Percentiles rank a stretch among this genome's conserved stretches.
Conservation (phyloP, 2,113 vertebrate genomes). For the Microtus richardsoni region DNA sequence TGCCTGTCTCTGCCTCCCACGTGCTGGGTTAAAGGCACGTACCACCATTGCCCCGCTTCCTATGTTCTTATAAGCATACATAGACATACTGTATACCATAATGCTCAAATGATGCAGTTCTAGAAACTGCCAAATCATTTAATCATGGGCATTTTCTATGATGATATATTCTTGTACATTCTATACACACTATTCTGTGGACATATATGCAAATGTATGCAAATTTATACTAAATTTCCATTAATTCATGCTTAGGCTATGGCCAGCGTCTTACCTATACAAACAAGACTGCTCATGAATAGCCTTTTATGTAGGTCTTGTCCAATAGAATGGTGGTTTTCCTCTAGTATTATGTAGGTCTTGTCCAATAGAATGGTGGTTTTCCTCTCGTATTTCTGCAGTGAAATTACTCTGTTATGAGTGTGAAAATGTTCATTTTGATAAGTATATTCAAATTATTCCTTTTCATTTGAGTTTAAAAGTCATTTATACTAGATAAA, state of each 20-base stretch:
- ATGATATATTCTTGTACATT: not conserved
- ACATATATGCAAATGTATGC: not conserved
- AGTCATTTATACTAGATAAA: not conserved
- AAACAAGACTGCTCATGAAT: not conserved
- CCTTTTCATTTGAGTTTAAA: not conserved
- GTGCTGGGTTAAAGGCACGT: too few species aligned
- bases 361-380: not conserved
- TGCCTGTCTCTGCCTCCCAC: too few species aligned
- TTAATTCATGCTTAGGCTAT: not conserved
- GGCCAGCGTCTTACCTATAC: not conserved
- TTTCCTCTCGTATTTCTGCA: not conserved
- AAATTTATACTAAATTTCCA: not conserved
- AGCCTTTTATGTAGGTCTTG: not conserved
- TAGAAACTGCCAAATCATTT: not conserved
- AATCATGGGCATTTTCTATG: not conserved
- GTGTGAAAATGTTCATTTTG: slow-evolving; percentile 2
- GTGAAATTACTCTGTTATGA: not conserved
- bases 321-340: not conserved
- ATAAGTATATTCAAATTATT: not conserved
- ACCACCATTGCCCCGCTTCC: not conserved
- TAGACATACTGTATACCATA: not conserved
- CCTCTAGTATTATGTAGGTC: not conserved
- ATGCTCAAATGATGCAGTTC: not conserved
- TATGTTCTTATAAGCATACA: not conserved
- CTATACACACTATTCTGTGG: not conserved